Percentiles rank a stretch among this genome's conserved stretches.
Evolutionary conservation across 2,797 vertebrate species (phyloP).

Genomic region (Artibeus jamaicensis): DNA sequence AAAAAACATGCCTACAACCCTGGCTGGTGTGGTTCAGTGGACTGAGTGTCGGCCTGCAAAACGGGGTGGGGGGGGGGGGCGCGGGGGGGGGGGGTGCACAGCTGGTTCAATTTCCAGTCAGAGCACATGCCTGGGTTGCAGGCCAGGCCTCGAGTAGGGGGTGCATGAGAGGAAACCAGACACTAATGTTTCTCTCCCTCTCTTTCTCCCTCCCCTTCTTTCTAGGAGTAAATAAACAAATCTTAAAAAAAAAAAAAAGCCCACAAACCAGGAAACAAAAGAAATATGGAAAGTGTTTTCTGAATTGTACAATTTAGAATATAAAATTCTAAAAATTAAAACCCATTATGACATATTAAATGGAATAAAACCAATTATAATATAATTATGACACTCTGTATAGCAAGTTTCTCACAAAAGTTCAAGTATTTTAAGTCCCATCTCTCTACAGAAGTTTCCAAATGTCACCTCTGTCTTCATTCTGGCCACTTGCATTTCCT

Average conservation of each 20-base stretch:
- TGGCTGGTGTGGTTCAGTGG: too few relatives aligned
- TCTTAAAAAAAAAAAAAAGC: background rate
- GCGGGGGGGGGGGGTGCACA: too few relatives aligned
- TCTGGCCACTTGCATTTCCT: background rate
- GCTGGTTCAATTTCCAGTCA: too few relatives aligned
- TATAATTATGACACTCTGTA: background rate
- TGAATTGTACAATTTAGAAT: background rate
- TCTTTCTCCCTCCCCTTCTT: too few relatives aligned
- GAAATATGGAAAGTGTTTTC: background rate
- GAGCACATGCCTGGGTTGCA: too few relatives aligned
- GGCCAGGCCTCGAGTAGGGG: too few relatives aligned
- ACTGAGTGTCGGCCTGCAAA: too few relatives aligned
- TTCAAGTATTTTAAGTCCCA: slow-evolving; percentile 14
- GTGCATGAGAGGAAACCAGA: too few relatives aligned
- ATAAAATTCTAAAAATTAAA: slow-evolving; percentile 31
- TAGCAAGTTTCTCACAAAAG: slow-evolving; percentile 27
- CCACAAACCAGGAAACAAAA: background rate
- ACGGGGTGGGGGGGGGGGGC: too few relatives aligned
- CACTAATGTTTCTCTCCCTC: too few relatives aligned
- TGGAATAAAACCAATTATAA: background rate
- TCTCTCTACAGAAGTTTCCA: background rate
- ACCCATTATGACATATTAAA: background rate
- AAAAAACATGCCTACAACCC: background rate
- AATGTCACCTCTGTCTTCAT: slow-evolving; percentile 17
- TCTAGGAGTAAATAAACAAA: too few relatives aligned